Conservation (phyloP, 2,888 invertebrate genomes). For the Philopedon plagiatum region DNA sequence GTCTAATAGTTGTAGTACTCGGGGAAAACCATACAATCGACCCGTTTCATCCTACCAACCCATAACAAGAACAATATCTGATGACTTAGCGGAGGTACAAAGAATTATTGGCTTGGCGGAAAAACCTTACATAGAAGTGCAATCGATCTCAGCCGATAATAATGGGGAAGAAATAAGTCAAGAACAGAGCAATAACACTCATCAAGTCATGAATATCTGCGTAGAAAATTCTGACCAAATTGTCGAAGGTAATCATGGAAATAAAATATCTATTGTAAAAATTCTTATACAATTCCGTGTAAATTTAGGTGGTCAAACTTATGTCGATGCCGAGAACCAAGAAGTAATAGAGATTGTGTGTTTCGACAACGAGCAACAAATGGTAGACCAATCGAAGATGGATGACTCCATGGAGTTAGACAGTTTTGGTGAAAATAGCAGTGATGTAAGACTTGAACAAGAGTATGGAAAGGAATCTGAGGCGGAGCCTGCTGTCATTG, state of each 20-base stretch:
- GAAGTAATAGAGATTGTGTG: constrained; percentile 44
- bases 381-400: constrained; percentile 18
- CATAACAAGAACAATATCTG: constrained; percentile 24
- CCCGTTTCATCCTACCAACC: constrained; percentile 6
- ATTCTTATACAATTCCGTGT: neutral
- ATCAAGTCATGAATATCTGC: constrained; percentile 22
- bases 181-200: neutral
- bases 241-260: neutral
- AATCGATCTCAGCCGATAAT: constrained; percentile 2
- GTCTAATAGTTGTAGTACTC: constrained; percentile 7
- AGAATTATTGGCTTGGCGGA: constrained; percentile 38
- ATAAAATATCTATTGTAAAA: neutral
- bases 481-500: constrained; percentile 37
- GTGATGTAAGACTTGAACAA: neutral
- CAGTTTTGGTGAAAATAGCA: constrained; percentile 22
- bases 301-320: constrained; percentile 31
- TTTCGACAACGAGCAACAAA: constrained; percentile 32
- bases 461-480: constrained; percentile 16
- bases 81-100: constrained; percentile 36
- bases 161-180: neutral
- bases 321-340: constrained; percentile 28
- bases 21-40: constrained; percentile 16
- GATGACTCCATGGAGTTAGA: constrained; percentile 36
- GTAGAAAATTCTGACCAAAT: constrained; percentile 24
- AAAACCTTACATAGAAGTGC: constrained; percentile 34